A percentile compares a stretch with the other conserved stretches of the same genome.
Conservation (phyloP, 2,113 vertebrate species). For the Petroica traversi region DNA sequence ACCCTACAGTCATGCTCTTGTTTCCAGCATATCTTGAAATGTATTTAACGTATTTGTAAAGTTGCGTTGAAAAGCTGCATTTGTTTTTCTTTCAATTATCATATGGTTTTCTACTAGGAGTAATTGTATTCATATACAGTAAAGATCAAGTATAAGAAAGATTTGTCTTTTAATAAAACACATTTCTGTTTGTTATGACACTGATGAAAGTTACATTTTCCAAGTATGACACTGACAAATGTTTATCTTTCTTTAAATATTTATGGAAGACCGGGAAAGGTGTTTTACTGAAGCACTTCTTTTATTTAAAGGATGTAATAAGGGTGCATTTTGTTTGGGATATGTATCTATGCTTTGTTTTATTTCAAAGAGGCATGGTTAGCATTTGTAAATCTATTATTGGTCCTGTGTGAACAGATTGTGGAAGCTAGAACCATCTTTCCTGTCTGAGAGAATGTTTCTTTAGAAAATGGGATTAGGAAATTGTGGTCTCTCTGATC, state of each 20-base stretch:
- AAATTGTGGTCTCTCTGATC: not conserved
- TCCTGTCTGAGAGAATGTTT: not conserved
- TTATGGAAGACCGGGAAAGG: not conserved
- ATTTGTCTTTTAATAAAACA: not conserved
- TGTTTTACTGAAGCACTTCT: not conserved
- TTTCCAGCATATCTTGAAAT: not conserved
- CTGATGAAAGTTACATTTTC: not conserved
- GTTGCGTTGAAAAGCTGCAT: not conserved
- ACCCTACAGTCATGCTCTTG: not conserved
- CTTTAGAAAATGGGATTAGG: not conserved
- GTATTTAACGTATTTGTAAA: not conserved
- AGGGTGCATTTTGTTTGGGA: not conserved
- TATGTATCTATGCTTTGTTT: not conserved
- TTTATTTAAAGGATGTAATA: not conserved
- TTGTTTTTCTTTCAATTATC: not conserved
- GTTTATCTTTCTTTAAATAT: not conserved
- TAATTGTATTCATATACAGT: not conserved
- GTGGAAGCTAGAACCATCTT: not conserved
- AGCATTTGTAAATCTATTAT: not conserved
- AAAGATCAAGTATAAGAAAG: not conserved
- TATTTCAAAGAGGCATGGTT: not conserved
- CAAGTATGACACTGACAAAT: not conserved
- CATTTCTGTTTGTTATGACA: not conserved
- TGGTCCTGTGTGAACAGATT: not conserved
- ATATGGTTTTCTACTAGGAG: not conserved